Conservation (phyloP, 2,888 invertebrate species). For the Coenonympha arcania region DNA sequence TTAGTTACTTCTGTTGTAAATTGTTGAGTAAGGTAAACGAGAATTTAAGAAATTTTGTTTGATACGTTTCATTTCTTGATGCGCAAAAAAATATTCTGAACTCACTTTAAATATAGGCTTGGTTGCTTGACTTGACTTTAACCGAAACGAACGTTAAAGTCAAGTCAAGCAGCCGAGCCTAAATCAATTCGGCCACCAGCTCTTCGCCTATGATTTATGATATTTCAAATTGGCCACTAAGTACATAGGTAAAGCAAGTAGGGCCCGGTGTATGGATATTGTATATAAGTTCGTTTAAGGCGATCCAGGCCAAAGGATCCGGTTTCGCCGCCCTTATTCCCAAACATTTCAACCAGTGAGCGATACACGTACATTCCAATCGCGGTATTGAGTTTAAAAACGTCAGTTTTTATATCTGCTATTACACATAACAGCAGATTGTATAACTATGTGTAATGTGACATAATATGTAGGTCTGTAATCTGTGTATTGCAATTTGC, state of each 20-base stretch:
- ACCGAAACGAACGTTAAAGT: background rate
- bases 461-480: conserved; percentile 5
- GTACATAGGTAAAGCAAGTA: conserved; percentile 43
- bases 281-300: conserved; percentile 52
- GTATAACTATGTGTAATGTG: conserved; percentile 6
- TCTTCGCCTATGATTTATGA: conserved; percentile 33
- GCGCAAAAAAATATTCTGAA: no score
- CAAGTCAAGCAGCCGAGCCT: no score
- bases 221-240: conserved; percentile 39
- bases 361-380: conserved; percentile 23
- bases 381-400: conserved; percentile 24
- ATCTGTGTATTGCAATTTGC: no score
- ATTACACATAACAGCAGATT: conserved; percentile 21
- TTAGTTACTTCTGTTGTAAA: no score
- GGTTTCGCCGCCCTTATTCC: conserved; percentile 56
- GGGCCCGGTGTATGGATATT: conserved; percentile 39
- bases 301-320: conserved; percentile 61
- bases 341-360: conserved; percentile 37
- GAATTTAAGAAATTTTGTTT: no score
- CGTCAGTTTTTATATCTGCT: conserved; percentile 14
- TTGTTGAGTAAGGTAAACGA: no score
- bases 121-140: no score
- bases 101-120: no score
- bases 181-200: background rate
- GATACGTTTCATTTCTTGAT: background rate